Evolutionary conservation across 2,888 invertebrate genomes (phyloP).

Genomic region (Eupsilia transversa): DNA sequence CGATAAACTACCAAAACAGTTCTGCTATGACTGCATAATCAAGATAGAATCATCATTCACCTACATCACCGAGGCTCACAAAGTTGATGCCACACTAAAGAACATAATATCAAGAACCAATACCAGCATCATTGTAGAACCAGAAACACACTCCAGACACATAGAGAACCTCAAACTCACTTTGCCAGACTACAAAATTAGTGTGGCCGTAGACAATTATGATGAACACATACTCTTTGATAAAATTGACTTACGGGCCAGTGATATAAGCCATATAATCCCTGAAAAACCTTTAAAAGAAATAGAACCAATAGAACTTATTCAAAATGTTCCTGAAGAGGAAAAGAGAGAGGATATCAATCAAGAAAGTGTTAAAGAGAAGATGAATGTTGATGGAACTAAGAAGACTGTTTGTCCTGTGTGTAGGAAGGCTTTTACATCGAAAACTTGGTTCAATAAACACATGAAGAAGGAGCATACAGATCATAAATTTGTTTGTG

Average conservation of each 20-base stretch:
- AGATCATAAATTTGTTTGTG: conserved; percentile 76
- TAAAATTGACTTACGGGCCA: conserved; percentile 44
- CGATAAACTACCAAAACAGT: conserved; percentile 87
- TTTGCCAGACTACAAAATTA: conserved; percentile 79
- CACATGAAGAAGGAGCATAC: conserved; percentile 83
- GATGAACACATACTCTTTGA: conserved; percentile 58
- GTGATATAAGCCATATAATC: conserved; percentile 20
- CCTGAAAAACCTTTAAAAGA: conserved; percentile 42
- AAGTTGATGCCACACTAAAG: conserved; percentile 79
- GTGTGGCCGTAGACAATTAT: conserved; percentile 71
- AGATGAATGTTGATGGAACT: conserved; percentile 31
- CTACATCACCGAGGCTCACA: conserved; percentile 86
- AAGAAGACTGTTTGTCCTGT: conserved; percentile 77
- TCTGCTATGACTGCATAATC: conserved; percentile 87
- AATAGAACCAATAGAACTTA: conserved; percentile 35
- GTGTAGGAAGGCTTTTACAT: conserved; percentile 80
- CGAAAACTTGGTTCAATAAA: conserved; percentile 83
- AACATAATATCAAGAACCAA: conserved; percentile 78
- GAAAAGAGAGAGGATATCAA: conserved; percentile 37
- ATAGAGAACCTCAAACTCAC: conserved; percentile 72
- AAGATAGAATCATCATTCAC: conserved; percentile 88
- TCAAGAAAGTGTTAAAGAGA: conserved; percentile 44
- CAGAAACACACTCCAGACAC: conserved; percentile 64
- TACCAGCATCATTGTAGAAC: conserved; percentile 80
- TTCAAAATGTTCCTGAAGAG: conserved; percentile 36